Evolutionary conservation across 2,888 invertebrate species (phyloP).

Genomic region (Caenorhabditis japonica): DNA sequence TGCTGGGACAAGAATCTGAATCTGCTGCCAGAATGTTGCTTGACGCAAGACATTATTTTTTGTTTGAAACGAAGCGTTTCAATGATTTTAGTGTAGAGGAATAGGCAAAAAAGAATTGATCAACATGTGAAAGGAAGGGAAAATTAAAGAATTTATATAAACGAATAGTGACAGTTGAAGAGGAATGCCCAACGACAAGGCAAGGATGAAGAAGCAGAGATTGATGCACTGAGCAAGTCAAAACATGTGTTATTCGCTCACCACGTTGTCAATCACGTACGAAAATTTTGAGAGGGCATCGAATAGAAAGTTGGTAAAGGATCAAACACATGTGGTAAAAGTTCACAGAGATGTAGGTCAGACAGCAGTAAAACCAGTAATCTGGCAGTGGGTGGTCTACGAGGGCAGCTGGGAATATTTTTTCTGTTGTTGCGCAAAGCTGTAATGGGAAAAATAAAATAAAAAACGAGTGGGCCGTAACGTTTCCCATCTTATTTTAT

Average conservation of each 20-base stretch:
- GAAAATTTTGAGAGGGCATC: neutral
- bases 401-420: conserved; percentile 19
- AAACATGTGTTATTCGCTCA: conserved; percentile 30
- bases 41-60: conserved; percentile 27
- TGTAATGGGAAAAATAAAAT: no score
- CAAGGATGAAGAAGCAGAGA: conserved; percentile 9
- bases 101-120: conserved; percentile 9
- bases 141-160: conserved; percentile 22
- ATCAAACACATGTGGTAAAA: conserved; percentile 9
- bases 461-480: conserved; percentile 1
- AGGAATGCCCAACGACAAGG: conserved; percentile 5
- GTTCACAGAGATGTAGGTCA: conserved; percentile 37
- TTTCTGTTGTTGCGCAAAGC: neutral
- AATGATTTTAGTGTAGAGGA: conserved; percentile 22
- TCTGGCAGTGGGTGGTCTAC: conserved; percentile 13
- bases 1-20: conserved; percentile 37
- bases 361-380: conserved; percentile 37
- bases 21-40: conserved; percentile 19
- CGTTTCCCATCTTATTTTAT: conserved; percentile 4
- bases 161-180: conserved; percentile 44
- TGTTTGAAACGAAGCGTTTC: conserved; percentile 16
- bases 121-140: conserved; percentile 9
- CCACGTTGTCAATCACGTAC: conserved; percentile 25
- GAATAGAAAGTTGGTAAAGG: conserved; percentile 3
- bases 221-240: conserved; percentile 26